phyloP scores from a whole-genome alignment of 2,797 vertebrate species.

The Podarcis siculus region DNA sequence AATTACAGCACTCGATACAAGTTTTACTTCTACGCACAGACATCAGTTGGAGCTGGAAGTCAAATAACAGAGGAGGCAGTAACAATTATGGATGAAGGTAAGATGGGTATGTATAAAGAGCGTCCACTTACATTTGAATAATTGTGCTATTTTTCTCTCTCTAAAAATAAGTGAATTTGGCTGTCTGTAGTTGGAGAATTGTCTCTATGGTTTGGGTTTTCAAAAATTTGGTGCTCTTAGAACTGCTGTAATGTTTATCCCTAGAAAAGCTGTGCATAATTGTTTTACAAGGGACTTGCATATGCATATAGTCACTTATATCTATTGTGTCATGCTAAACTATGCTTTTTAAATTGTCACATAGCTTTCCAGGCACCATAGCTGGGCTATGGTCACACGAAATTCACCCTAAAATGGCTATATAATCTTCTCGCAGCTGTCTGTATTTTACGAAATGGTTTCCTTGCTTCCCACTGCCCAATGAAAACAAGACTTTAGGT shows the following conservation, averaged over 20 bases:
- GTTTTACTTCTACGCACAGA: constrained; percentile 95
- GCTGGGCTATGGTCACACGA: background rate
- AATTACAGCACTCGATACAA: constrained; percentile 97
- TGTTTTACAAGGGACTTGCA: background rate
- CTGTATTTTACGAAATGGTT: background rate
- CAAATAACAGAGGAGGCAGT: constrained; percentile 89
- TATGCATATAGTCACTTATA: background rate
- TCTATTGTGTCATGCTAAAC: background rate
- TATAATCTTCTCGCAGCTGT: background rate
- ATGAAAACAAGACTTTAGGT: background rate
- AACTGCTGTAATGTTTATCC: background rate
- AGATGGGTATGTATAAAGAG: constrained; percentile 80
- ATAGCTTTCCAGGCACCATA: background rate
- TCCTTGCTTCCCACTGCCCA: background rate
- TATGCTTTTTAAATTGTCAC: background rate
- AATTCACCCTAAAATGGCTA: background rate
- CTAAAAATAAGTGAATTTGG: constrained; percentile 7
- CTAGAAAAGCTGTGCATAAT: constrained; percentile 16
- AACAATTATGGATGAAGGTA: constrained; percentile 94
- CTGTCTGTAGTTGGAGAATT: constrained; percentile 37
- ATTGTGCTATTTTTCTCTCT: background rate
- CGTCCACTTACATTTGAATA: background rate
- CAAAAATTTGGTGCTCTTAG: constrained; percentile 6
- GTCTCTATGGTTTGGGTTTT: background rate
- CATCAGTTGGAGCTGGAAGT: constrained; percentile 86